Evolutionary conservation across 2,888 invertebrate species (phyloP).

Genomic region (Drosophila silvestris): DNA sequence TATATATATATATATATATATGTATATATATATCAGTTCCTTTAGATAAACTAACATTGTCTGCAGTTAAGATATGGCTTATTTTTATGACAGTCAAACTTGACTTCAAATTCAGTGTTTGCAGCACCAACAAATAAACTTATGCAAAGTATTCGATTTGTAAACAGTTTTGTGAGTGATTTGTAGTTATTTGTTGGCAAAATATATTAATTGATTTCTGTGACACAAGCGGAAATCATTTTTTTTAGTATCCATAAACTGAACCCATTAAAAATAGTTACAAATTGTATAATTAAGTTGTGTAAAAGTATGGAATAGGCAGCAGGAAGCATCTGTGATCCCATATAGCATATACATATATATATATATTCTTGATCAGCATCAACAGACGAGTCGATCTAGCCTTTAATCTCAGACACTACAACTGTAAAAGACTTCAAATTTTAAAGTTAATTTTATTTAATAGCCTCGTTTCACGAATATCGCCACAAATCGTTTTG

Average conservation of each 20-base stretch:
- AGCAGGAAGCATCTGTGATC: neutral
- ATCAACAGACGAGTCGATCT: neutral
- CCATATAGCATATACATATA: neutral
- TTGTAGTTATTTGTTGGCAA: neutral
- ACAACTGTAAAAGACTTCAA: neutral
- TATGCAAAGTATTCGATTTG: neutral
- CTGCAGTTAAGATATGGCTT: neutral
- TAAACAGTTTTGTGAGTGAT: conserved; percentile 12
- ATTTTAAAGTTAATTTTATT: neutral
- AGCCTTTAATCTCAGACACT: neutral
- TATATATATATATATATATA: neutral
- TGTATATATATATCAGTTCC: conserved; percentile 3
- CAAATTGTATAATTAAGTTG: neutral
- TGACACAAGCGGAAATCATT: neutral
- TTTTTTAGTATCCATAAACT: neutral
- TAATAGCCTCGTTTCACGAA: neutral
- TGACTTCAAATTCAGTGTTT: neutral
- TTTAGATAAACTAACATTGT: conserved; percentile 9
- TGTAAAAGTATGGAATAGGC: neutral
- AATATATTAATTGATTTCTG: neutral
- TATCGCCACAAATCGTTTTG: too few species aligned
- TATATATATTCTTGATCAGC: neutral
- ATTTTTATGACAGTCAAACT: neutral
- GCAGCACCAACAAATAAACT: neutral
- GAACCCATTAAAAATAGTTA: neutral